Base-by-base conservation (phyloP, 2,888 invertebrate genomes). In the Yponomeuta evonymella region DNA sequence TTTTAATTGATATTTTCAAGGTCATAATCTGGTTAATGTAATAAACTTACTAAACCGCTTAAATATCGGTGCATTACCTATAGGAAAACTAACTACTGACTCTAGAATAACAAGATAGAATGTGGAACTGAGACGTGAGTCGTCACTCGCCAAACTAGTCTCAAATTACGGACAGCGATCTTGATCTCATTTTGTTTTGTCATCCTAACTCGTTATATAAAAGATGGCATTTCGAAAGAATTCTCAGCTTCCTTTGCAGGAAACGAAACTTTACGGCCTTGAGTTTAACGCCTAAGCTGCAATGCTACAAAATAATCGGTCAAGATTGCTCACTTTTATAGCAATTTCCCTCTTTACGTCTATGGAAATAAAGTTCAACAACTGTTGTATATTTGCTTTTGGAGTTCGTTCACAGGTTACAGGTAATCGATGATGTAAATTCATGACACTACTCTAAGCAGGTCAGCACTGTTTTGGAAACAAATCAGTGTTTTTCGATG, bases 381-480 rank as follows among this genome's bases (percentile, higher is more conserved):
- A 10, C 5, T 1, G 65, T 29, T 65, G 12, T 11, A 10, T 11
- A 10, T 23, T 9, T 65, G 29, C 23, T 65, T 65, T 12, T 58
- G 5, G 33, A 33, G 65, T 65, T 29, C 65, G 30, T 30, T 65
- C 65, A 65, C 65, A 29, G 51, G 51, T 58, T 58, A 58, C 2
- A 58, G 15, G 65, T 65, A 65, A 23, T 67, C 48, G 67, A n/a
- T 67, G 65, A 65, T 65, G 36, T 36, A 48, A 43, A 48, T 48
- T 67, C n/a, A 48, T 48, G 67, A 67, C 8, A 58, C 51, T 58
- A 1, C 43, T 33, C 36, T 10, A 67, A 36, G 9, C 48, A 67
- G 67, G 67, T 67, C 67, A 48, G 23, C 11, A 15, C 43, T 67
- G 67, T 67, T 67, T 67, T 67, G 67, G 67, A 43, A 48, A 33